A percentile compares a stretch with the other conserved stretches of the same genome.
phyloP scores from a whole-genome alignment of 2,113 vertebrate genomes.

The Saimiri boliviensis region DNA sequence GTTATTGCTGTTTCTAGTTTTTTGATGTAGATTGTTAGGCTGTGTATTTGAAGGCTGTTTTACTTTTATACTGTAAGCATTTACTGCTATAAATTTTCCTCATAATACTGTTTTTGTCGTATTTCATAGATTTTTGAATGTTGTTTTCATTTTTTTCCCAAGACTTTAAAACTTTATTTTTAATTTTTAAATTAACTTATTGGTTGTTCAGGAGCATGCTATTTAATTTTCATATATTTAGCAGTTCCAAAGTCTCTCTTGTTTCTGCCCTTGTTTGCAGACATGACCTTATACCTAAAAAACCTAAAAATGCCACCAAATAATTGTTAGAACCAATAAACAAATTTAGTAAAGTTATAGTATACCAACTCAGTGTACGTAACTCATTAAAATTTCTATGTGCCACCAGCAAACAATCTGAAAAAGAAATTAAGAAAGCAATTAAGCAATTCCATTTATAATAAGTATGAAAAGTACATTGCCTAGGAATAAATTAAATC shows the following conservation, averaged over 20 bases:
- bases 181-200: neutral
- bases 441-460: neutral
- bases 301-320: neutral
- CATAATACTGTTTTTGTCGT: neutral
- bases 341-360: neutral
- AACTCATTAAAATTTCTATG: neutral
- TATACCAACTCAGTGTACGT: neutral
- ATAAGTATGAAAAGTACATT: neutral
- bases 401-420: neutral
- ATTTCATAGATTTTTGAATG: neutral
- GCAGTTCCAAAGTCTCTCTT: neutral
- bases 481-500: neutral
- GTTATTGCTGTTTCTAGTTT: neutral
- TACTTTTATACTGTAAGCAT: neutral
- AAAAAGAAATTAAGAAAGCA: neutral
- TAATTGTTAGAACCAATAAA: neutral
- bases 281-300: neutral
- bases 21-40: neutral
- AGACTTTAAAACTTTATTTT: neutral
- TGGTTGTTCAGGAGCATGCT: neutral
- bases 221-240: neutral
- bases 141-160: neutral
- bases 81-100: neutral
- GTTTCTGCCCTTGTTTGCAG: neutral
- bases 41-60: neutral